Percentiles rank a stretch among this genome's conserved stretches.
Conservation (phyloP, 2,888 invertebrate species). For the Sepiola atlantica region DNA sequence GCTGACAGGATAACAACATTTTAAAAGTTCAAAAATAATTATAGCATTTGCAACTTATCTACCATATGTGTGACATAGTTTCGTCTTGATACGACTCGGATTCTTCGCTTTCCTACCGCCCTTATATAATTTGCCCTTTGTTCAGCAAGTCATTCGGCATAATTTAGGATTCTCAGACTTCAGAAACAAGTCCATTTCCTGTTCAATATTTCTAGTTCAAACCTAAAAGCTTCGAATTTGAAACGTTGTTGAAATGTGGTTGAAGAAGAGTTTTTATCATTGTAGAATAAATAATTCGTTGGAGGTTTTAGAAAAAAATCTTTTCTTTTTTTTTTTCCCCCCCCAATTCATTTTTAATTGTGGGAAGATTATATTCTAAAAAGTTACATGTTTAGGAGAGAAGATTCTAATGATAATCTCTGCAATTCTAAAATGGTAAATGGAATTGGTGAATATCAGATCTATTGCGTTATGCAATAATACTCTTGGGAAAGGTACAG, state of each 20-base stretch:
- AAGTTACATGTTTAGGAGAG: too few species aligned
- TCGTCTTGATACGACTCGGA: background rate
- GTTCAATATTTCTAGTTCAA: background rate
- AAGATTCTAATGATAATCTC: too few species aligned
- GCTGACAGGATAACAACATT: background rate
- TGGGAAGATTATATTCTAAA: too few species aligned
- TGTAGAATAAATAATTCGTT: background rate
- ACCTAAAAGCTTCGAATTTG: background rate
- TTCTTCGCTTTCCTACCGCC: background rate
- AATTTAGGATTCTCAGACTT: background rate
- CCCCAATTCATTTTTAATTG: too few species aligned
- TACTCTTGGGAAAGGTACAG: too few species aligned
- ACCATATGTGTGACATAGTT: background rate
- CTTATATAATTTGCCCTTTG: background rate
- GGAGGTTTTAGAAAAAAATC: too few species aligned
- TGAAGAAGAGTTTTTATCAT: background rate
- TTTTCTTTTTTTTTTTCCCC: too few species aligned
- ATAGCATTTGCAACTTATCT: background rate
- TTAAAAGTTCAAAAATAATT: constrained; percentile 1
- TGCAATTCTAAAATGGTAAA: too few species aligned
- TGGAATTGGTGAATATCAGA: too few species aligned
- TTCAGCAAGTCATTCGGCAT: background rate
- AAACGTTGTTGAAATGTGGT: background rate
- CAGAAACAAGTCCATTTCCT: background rate
- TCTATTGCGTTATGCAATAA: too few species aligned